phyloP scores from a whole-genome alignment of 2,888 invertebrate genomes.

The Xestia rhomboidea region DNA sequence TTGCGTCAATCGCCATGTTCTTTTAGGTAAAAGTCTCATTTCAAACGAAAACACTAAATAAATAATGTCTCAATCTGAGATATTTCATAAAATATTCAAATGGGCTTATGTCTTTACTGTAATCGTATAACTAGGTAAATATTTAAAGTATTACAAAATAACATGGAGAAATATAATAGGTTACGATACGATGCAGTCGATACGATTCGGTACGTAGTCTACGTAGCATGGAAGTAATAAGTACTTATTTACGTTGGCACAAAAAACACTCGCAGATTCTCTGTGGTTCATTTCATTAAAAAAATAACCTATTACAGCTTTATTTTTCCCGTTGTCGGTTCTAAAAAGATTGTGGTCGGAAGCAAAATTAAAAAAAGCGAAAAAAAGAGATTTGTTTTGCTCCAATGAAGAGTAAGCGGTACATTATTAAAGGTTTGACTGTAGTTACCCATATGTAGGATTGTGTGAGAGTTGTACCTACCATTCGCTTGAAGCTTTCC shows the following conservation, averaged over 20 bases:
- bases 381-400: not conserved
- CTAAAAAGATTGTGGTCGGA: constrained; percentile 11
- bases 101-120: not conserved
- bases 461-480: not conserved
- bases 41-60: constrained; percentile 3
- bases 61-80: not conserved
- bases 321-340: not conserved
- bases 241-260: not conserved
- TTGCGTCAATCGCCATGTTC: not conserved
- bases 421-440: constrained; percentile 26
- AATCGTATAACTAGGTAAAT: not conserved
- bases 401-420: not conserved
- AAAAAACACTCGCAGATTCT: constrained; percentile 20
- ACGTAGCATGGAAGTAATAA: not conserved
- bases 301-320: not conserved
- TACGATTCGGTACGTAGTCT: not conserved
- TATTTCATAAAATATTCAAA: constrained; percentile 4
- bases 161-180: not conserved
- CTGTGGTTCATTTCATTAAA: constrained; percentile 31
- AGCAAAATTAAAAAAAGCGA: constrained; percentile 16
- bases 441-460: not conserved
- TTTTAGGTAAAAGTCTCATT: not conserved
- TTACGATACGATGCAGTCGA: not conserved
- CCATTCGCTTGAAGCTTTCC: constrained; percentile 14
- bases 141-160: not conserved